Evolutionary conservation across 2,797 vertebrate species (phyloP), one percentile per base, ranked within the genome.

Genomic region (Micropoecilia bifurca): DNA sequence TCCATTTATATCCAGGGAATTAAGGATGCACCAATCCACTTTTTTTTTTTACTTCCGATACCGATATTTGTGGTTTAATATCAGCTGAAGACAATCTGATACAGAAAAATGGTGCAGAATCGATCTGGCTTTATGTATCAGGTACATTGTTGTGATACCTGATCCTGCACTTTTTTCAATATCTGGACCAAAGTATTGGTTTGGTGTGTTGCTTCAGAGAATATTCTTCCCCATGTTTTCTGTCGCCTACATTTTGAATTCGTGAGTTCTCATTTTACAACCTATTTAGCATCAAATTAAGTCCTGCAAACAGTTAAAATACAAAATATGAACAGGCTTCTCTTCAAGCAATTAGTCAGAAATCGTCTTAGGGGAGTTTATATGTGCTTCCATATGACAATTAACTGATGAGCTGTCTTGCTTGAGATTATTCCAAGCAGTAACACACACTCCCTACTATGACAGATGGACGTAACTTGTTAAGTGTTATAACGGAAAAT

Each of bases 391-490:
- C 47, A 16, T 18, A 4, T 8, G 69, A 53, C 75, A 5, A 7
- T 83, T 81, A 39, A 79, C 79, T 81, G 81, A 88, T 86, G 88
- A 91, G 71, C 89, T 87, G 88, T 46, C 72, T 28, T 22, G 59
- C 79, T 75, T 87, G 16, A 41, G 69, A 74, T 71, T 25, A 72
- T 68, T 53, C 41, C 77, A 53, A 86, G 50, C 78, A 73, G 72
- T 78, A 46, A 86, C 86, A 79, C 81, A 68, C 73, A 43, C 83
- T 77, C 79, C 68, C 72, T 77, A 28, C 79, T 71, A 33, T 90
- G 92, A 91, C 93, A 89, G 92, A 90, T 86, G 83, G 77, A 82
- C 82, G 83, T 92, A 89, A 94, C 91, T 90, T 91, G 92, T 92
- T 88, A 80, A 86, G 90, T 93, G 91, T 83, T 81, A 84, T 81